Conservation (phyloP, 2,888 invertebrate genomes). For the Drosophila atripex region DNA sequence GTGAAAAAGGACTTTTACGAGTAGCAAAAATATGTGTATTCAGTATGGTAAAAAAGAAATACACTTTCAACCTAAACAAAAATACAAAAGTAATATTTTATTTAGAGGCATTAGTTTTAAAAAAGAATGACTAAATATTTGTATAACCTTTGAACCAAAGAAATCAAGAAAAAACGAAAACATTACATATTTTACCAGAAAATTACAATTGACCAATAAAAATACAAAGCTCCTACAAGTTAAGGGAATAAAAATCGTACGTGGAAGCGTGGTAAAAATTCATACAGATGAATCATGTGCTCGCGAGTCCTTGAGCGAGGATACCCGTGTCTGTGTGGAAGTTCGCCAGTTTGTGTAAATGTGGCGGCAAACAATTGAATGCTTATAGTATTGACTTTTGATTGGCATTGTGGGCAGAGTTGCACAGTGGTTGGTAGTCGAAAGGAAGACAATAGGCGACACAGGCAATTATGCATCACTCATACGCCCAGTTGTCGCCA, state of each 20-base stretch:
- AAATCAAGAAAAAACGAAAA: neutral
- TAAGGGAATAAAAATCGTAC: slow-evolving; percentile 13
- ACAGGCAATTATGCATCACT: slow-evolving; percentile 51
- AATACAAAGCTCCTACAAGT: neutral
- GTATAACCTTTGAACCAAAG: neutral
- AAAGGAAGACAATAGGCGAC: slow-evolving; percentile 8
- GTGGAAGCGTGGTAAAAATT: slow-evolving; percentile 43
- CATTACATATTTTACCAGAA: neutral
- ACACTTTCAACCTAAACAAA: neutral
- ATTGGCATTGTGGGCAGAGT: slow-evolving; percentile 46
- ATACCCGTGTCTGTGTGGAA: slow-evolving; percentile 6
- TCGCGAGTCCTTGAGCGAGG: slow-evolving; percentile 17
- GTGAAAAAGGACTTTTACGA: slow-evolving; percentile 37
- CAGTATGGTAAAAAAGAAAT: neutral
- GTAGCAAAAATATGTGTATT: neutral
- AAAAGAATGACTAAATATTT: no score
- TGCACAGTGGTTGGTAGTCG: slow-evolving; percentile 2
- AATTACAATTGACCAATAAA: neutral
- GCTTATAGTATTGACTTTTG: slow-evolving; percentile 58
- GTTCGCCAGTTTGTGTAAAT: slow-evolving; percentile 10
- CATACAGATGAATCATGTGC: slow-evolving; percentile 52
- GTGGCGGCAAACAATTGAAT: slow-evolving; percentile 54
- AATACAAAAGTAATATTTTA: neutral
- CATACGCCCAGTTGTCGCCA: slow-evolving; percentile 40
- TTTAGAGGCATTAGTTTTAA: neutral